Base-by-base conservation (phyloP, 2,888 invertebrate species). In the Lordiphosa fenestrarum region DNA sequence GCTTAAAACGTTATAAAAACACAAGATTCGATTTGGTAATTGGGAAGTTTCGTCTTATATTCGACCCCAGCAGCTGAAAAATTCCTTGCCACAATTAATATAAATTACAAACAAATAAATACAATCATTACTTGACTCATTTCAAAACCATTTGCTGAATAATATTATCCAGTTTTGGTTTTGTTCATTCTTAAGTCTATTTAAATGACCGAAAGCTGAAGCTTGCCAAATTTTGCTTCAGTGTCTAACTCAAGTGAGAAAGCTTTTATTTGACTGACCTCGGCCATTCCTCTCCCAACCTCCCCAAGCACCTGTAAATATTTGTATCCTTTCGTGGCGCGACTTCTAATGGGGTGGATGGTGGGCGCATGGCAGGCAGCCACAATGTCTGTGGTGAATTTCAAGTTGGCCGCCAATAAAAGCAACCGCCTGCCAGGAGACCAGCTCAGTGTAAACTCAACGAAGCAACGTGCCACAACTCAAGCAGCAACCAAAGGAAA, bases 371-470 rank as follows among this genome's bases (percentile, higher is more conserved):
- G 46, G 37, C 72, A 30, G 64, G 49, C 56, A 66, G 70, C 64
- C 82, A 68, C 59, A 35, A 40, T 60, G 67, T 69, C 75, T 67
- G 69, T 83, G 86, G 83, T 85, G 86, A 76, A 50, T 81, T 76
- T 66, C 52, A 6, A 9, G 36, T 53, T 60, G 68, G 60, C 67
- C 62, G 75, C 82, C 85, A 82, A 84, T 84, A 84, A 83, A 84
- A 78, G 71, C 69, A 53, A 58, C 46, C 19, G 67, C 41, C 61
- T 49, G 53, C 59, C 65, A 63, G 57, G 63, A 66, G 53, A 53
- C 41, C 19, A 58, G 73, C 76, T 81, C 86, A 84, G 84, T 86
- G 68, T 44, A 59, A 76, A 84, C 66, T 71, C 83, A 81, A 73
- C 81, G 55, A 71, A 68, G 55, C 67, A 70, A 69, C 75, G 70